Evolutionary conservation across 2,113 vertebrate species (phyloP), one percentile per base, ranked within the genome.

Genomic region (Stegostoma tigrinum): DNA sequence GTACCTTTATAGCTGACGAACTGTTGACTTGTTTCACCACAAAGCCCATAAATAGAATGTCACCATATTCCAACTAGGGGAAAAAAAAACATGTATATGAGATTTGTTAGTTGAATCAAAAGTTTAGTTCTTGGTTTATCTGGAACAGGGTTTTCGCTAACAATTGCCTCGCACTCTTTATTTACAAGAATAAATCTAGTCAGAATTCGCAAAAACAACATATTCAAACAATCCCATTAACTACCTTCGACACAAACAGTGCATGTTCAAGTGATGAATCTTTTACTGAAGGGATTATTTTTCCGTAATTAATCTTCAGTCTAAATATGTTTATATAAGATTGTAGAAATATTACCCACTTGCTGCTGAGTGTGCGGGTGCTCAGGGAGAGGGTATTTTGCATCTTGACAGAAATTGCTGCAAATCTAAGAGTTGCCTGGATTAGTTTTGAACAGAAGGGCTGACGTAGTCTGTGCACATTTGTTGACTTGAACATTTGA

Each of bases 1-100:
- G 96, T 97, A 97, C 96, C 96, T 97, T 48, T 87, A 3, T 94
- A 86, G 95, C 95, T 96, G 97, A 97, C 96, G 96, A 97, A 96
- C 96, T 89, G 95, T 52, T 96, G 95, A 96, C 67, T 38, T 97
- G 97, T 96, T 86, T 96, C 96, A 95, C 96, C 96, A 95, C 96
- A 96, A 96, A 96, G 48, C 78, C 91, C 95, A 72, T 96, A 96
- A 96, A 96, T 45, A 96, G 96, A 97, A 96, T 2, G 96, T 97
- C 96, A 96, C 96, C 97, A 45, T 27, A 52, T 95, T 48, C 55
- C 55, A 61, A 12, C 52, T 17, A 67, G 23, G 2, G 23, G 2
- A n/a, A 38, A 48, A 95, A 30, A 45, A 61, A 55, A 89, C 15
- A 89, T 27, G 2, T 48, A 5, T 17, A 48, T 30, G 27, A 89